phyloP scores from a whole-genome alignment of 2,888 invertebrate species.

The Luffia ferchaultella region DNA sequence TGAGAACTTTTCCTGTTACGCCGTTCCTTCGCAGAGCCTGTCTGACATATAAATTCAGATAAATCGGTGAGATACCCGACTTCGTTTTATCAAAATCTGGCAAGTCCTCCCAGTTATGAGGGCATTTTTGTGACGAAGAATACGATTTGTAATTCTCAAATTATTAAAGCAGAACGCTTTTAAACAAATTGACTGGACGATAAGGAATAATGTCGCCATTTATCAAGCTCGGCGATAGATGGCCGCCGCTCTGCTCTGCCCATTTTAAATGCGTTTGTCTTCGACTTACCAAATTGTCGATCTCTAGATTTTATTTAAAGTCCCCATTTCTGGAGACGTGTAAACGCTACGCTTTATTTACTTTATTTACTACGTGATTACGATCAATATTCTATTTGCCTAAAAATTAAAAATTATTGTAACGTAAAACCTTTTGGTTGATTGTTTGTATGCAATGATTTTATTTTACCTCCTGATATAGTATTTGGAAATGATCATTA shows the following conservation, averaged over 20 bases:
- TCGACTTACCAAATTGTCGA: conserved; percentile 60
- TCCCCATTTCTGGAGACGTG: neutral
- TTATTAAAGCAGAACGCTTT: conserved; percentile 66
- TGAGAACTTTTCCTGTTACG: too few species aligned
- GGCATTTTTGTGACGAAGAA: conserved; percentile 57
- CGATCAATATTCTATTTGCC: too few species aligned
- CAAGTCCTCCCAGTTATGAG: conserved; percentile 46
- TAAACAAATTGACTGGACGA: conserved; percentile 67
- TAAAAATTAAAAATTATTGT: too few species aligned
- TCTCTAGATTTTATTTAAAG: conserved; percentile 21
- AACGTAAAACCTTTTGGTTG: too few species aligned
- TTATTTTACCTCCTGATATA: too few species aligned
- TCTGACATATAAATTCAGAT: conserved; percentile 24
- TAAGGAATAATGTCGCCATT: conserved; percentile 67
- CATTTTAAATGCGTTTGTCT: conserved; percentile 67
- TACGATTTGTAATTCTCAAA: conserved; percentile 66
- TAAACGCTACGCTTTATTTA: too few species aligned
- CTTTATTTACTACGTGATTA: too few species aligned
- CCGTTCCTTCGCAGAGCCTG: neutral
- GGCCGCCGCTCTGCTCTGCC: conserved; percentile 60
- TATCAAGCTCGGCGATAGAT: conserved; percentile 64
- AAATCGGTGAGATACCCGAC: conserved; percentile 29
- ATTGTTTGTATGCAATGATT: too few species aligned
- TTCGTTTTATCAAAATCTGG: conserved; percentile 33
- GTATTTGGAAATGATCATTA: too few species aligned